Percentiles rank a stretch among this genome's conserved stretches.
phyloP scores from a whole-genome alignment of 2,797 vertebrate species.

The Sarcoramphus papa region DNA sequence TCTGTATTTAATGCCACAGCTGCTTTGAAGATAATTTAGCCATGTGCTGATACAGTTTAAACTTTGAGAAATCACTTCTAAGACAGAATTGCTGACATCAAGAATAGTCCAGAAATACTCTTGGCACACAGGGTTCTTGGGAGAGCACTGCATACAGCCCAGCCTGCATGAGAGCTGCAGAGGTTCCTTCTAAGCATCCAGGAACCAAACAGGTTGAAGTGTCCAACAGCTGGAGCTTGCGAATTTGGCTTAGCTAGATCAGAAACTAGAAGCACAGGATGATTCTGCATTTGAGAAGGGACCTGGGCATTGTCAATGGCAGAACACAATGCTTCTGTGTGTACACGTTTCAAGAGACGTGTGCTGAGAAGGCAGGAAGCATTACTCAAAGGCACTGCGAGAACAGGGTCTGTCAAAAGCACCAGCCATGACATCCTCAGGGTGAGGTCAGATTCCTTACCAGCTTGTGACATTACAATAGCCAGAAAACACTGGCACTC shows the following conservation, averaged over 20 bases:
- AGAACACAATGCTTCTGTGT: accelerated
- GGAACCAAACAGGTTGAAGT: accelerated
- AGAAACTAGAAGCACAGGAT: background rate
- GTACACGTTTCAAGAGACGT: accelerated
- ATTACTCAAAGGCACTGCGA: background rate
- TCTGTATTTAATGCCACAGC: background rate
- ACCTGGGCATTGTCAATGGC: background rate
- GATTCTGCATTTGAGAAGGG: background rate
- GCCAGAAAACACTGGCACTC: background rate
- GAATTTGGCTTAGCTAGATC: background rate
- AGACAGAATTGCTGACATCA: background rate
- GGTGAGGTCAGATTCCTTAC: background rate
- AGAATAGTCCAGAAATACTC: background rate
- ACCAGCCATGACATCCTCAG: background rate
- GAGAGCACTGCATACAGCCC: background rate
- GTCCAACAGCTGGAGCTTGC: background rate
- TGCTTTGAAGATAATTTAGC: background rate
- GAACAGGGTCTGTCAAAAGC: background rate
- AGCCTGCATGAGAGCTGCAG: background rate
- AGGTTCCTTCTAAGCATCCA: background rate
- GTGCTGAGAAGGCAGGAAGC: background rate
- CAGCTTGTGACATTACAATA: background rate
- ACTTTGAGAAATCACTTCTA: background rate
- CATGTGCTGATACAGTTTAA: background rate
- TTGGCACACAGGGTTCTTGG: accelerated